Evolutionary conservation across 2,888 invertebrate genomes (phyloP).

Genomic region (Pristionchus maxplancki): DNA sequence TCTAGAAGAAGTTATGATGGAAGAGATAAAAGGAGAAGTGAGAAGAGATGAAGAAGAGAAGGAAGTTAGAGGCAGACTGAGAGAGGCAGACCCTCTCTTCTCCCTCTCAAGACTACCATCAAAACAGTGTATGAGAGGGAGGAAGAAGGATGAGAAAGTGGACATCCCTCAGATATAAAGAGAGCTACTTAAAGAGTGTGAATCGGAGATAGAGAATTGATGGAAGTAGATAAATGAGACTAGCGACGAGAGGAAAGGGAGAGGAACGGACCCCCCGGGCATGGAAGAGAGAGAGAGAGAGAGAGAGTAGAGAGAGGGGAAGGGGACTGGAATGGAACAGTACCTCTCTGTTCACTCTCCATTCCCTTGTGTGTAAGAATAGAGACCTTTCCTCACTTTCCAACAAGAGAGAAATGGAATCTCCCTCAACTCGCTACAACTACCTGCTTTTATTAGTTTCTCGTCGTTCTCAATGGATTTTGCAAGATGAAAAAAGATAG

Average conservation of each 20-base stretch:
- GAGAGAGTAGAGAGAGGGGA: not conserved
- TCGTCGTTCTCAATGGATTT: not conserved
- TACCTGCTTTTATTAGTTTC: not conserved
- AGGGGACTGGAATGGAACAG: not conserved
- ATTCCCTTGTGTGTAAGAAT: not conserved
- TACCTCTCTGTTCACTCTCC: not conserved
- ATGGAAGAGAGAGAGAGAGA: not conserved
- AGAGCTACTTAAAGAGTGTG: not conserved
- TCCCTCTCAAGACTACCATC: conserved; percentile 19
- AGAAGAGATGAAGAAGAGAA: not conserved
- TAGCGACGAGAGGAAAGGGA: too few species aligned
- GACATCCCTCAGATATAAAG: not conserved
- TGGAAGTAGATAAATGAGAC: not conserved
- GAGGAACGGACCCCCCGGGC: not conserved
- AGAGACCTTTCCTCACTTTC: not conserved
- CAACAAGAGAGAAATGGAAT: not conserved
- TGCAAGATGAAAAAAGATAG: not conserved
- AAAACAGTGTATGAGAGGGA: not conserved
- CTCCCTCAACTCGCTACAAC: not conserved
- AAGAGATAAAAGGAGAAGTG: not conserved
- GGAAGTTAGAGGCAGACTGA: not conserved
- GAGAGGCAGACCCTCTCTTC: not conserved
- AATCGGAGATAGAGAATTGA: not conserved
- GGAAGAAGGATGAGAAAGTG: not conserved
- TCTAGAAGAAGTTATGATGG: not conserved